A percentile compares a stretch with the other conserved stretches of the same genome.
Conservation (phyloP, 1,140 invertebrate species). For the Melanaphis sacchari region DNA sequence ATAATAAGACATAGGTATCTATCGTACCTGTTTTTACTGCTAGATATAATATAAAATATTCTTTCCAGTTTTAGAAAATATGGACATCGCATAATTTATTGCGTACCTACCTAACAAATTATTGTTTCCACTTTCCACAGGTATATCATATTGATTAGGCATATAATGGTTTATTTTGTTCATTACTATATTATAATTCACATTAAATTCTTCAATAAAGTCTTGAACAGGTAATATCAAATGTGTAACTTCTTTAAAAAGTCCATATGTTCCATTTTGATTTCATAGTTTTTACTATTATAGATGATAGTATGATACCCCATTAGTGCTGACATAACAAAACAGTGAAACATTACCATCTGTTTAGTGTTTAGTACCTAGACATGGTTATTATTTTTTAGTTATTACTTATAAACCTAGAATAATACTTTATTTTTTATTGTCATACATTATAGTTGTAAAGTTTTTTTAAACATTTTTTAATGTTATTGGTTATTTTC, state of each 20-base stretch:
- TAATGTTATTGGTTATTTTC: too few relatives aligned
- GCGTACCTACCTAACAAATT: background rate
- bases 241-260: background rate
- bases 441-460: too few relatives aligned
- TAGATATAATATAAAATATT: background rate
- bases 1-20: background rate
- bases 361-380: too few relatives aligned
- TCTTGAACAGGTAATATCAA: background rate
- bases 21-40: background rate
- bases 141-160: background rate
- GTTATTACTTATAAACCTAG: too few relatives aligned
- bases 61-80: background rate
- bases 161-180: background rate
- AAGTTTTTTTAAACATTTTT: too few relatives aligned
- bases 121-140: background rate
- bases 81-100: background rate
- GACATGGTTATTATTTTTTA: too few relatives aligned
- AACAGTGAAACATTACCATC: too few relatives aligned
- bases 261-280: too few relatives aligned
- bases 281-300: too few relatives aligned
- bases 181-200: background rate
- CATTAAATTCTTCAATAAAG: background rate
- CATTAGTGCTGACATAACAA: too few relatives aligned
- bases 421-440: too few relatives aligned
- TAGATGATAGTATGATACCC: too few relatives aligned